Evolutionary conservation across 2,888 invertebrate species (phyloP), one percentile per base, ranked within the genome.

Genomic region (Xestia ashworthii): DNA sequence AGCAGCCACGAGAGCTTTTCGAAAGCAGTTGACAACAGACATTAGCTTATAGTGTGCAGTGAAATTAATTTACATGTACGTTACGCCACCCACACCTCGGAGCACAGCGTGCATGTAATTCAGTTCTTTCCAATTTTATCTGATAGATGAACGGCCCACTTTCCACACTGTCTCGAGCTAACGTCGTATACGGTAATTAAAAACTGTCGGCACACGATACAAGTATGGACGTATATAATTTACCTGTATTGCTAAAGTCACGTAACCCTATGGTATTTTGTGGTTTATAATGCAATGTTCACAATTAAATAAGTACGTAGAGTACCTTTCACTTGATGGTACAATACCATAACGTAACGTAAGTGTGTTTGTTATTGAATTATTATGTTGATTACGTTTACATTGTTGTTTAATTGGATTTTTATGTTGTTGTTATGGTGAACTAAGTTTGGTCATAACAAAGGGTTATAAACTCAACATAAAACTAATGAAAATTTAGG

Each of bases 261-360:
- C 82, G 82, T 87, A 82, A 86, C 70, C 65, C 75, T 76, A 87
- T 80, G 75, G 76, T 86, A 80, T 87, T 78, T 83, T 58, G 77
- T 78, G 71, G 85, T 71, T 67, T 83, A 74, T 81, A 81, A 71
- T 85, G 69, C 81, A 74, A 76, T 78, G 62, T 75, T 78, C 78
- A 76, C 75, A 86, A 86, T 82, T 76, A 82, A 86, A 82, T 83
- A 78, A 78, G 71, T 76, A 80, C 78, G 38, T 66, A 76, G 19
- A 66, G 68, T 82, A 87, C 88, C 89, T 90, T 90, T 90, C 90
- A 85, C 89, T 89, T 82, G 58, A 38, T 74, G 68, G 50, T 71
- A 62, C 55, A 76, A 70, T 86, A 79, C 72, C 53, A 46, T 86
- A 83, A 69, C 77, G 78, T 81, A 83, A 82, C 74, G 60, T 79